Percentiles rank a stretch among this genome's conserved stretches.
Conservation (phyloP, 2,888 invertebrate genomes). For the Strigamia maritima region DNA sequence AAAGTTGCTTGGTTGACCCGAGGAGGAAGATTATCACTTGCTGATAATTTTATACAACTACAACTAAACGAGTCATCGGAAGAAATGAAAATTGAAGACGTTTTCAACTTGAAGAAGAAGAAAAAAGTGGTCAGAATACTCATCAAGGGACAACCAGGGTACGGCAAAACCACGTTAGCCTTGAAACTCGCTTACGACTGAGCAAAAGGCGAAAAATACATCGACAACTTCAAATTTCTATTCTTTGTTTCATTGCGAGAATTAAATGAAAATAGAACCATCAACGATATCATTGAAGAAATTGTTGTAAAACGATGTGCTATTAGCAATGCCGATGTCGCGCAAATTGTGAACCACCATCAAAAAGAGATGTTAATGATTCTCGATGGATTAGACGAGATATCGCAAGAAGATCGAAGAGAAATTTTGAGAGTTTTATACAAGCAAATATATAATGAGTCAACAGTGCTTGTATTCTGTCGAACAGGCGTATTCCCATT, state of each 20-base stretch:
- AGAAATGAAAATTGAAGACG: too few relatives aligned
- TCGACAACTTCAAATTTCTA: neutral
- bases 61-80: too few relatives aligned
- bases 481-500: neutral
- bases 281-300: neutral
- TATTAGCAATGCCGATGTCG: neutral
- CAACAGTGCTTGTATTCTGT: neutral
- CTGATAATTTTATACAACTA: too few relatives aligned
- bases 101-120: too few relatives aligned
- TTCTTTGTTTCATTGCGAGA: neutral
- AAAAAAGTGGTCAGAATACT: neutral
- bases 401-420: neutral
- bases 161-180: neutral
- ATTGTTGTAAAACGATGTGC: neutral
- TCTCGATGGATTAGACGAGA: neutral
- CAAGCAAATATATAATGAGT: neutral
- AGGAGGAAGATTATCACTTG: too few relatives aligned
- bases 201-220: neutral
- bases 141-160: neutral
- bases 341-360: neutral
- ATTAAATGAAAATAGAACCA: neutral
- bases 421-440: neutral
- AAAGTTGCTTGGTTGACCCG: too few relatives aligned
- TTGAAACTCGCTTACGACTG: neutral
- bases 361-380: neutral